Evolutionary conservation across 1,140 invertebrate genomes (phyloP), one percentile per base, ranked within the genome.

Genomic region (Drosophila burlai): DNA sequence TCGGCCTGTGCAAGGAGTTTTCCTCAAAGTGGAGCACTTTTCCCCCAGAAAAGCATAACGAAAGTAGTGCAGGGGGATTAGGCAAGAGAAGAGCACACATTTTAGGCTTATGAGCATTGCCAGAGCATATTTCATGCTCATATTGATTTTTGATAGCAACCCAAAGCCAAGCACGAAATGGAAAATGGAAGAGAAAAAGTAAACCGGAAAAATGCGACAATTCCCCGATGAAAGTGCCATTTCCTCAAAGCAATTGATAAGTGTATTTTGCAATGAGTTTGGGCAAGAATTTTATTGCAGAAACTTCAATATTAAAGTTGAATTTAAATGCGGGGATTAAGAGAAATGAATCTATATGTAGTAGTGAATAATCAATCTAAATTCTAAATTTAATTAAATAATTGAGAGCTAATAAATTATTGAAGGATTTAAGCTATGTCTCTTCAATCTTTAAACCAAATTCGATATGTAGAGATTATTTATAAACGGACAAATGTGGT

Each of bases 71-170:
- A 61, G 38, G 36, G 36, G 71, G 71, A 74, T 74, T 52, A 73
- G 71, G 15, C n/a, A 18, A 13, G 24, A 11, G 46, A 31, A 38
- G 55, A 24, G 68, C 26, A 31, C 45, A 43, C 68, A 61, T 74
- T 74, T 73, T 52, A 52, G 71, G 68, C 55, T 73, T 61, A 61
- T 49, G 54, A 72, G 46, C 43, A 58, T 49, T 57, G 64, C 34
- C 42, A 1, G 29, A 34, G 65, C 69, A 74, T 74, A 61, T 73
- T 61, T 73, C 67, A 73, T 73, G 55, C 46, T 50, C 68, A 40
- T 74, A 74, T 74, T 74, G 71, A 74, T 74, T 74, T 74, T 73
- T 74, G 71, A 74, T 74, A 43, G 49, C 49, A 68, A 34, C 3
- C 38, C 38, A 73, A 57, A 73, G 57, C 54, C 55, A 73, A 42